Evolutionary conservation across 2,797 vertebrate genomes (phyloP), one percentile per base, ranked within the genome.

Genomic region (Mionectes olivaceus): DNA sequence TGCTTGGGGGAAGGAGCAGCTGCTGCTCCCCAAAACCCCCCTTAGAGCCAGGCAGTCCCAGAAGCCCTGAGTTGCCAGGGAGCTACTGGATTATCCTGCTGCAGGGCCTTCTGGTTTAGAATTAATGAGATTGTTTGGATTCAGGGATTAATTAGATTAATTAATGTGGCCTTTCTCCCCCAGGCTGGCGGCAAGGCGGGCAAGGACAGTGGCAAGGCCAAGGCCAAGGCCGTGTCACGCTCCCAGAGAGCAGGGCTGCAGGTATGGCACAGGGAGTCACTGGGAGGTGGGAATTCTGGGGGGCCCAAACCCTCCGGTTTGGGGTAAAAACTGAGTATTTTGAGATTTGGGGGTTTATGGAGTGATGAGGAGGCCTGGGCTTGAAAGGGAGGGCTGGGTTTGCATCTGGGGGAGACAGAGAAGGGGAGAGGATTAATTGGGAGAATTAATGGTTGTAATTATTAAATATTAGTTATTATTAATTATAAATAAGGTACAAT

Each of bases 191-290:
- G 87, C 50, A 89, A 89, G 79, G 87, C 87, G 37, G 87, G 87
- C 71, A 89, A 89, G 79, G 87, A 89, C 87, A 89, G 87, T 3
- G 87, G 87, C 79, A 89, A 89, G 64, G 87, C 87, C 87, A 89
- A 89, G 64, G 87, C 87, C 64, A 89, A 89, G 79, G 87, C 87
- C 0, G 87, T 89, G 57, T 89, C 87, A 0, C 87, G 87, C 21
- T 89, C 87, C 79, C 87, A 89, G 87, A 30, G 87, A 19, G 87
- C 87, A 0, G 87, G 87, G 71, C 79, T 89, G 64, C 87, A 89
- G 87, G 87, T 89, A 77, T 1, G 85, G 70, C 61, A 9, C 33
- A 1, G 46, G 63, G 50, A 57, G 3, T 9, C 13, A 5, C 7
- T 19, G 17, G 59, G 21, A 49, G 30, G 10, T 0, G 1, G 46